phyloP scores from a whole-genome alignment of 2,888 invertebrate species.

The Lithodes maja region DNA sequence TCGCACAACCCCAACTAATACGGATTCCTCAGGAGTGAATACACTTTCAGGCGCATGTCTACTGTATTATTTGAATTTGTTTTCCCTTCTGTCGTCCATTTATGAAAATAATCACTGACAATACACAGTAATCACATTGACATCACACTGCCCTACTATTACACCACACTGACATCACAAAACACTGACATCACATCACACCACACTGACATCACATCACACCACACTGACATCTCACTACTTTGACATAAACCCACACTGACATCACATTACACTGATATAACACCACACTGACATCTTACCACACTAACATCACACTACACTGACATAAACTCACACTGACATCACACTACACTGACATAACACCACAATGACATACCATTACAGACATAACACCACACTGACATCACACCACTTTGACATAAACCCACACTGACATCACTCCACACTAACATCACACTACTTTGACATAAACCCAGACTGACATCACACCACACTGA shows the following conservation, averaged over 20 bases:
- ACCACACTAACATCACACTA: background rate
- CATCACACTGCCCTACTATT: too few relatives aligned
- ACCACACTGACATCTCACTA: background rate
- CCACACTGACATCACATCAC: background rate
- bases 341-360: background rate
- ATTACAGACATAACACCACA: background rate
- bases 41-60: too few relatives aligned
- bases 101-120: too few relatives aligned
- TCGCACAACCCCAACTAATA: too few relatives aligned
- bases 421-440: background rate
- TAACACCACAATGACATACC: background rate
- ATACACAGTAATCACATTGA: too few relatives aligned
- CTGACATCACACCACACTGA: background rate
- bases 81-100: too few relatives aligned
- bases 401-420: background rate
- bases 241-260: background rate
- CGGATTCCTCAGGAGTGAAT: too few relatives aligned
- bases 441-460: background rate
- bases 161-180: background rate
- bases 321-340: background rate
- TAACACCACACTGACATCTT: background rate
- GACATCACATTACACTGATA: background rate
- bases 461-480: background rate
- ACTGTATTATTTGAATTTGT: too few relatives aligned
- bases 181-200: constrained; percentile 1